These are phyloP conservation scores for Anas platyrhynchos DNA, from an alignment of 2,113 vertebrate species.

Conservation along the genomic window DNA sequence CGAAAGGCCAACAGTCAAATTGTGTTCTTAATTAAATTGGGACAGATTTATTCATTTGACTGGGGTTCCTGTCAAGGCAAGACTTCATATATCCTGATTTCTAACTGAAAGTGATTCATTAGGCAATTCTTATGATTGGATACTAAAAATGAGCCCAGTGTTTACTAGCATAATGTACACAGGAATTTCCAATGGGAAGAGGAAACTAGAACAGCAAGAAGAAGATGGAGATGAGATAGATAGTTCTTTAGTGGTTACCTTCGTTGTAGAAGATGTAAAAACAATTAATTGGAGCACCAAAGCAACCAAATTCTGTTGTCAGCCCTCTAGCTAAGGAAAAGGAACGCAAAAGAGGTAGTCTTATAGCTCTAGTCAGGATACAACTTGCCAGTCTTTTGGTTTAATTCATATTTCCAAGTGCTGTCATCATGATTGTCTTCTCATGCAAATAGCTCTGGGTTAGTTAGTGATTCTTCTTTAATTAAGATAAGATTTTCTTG, in stretches of 20 bases:
- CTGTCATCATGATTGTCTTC: background rate
- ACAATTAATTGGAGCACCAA: background rate
- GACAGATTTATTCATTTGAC: background rate
- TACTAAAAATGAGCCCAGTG: background rate
- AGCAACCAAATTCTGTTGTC: background rate
- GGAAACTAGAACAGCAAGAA: background rate
- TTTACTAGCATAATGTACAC: background rate
- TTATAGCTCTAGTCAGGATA: background rate
- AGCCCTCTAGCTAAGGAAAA: background rate
- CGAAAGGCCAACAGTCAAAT: background rate
- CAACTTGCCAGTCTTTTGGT: background rate
- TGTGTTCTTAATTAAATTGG: background rate
- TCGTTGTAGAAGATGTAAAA: background rate
- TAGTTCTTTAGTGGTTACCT: background rate
- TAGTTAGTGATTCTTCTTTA: background rate
- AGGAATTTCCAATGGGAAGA: slow-evolving; percentile 13
- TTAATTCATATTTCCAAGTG: background rate
- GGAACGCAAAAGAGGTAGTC: background rate
- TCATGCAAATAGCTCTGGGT: background rate
- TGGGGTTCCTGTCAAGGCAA: background rate
- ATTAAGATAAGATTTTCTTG: background rate
- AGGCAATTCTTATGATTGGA: background rate
- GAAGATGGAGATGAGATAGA: background rate
- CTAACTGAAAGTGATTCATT: background rate
- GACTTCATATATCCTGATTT: background rate